Conservation (phyloP, 2,113 vertebrate genomes). For the Chitala chitala region DNA sequence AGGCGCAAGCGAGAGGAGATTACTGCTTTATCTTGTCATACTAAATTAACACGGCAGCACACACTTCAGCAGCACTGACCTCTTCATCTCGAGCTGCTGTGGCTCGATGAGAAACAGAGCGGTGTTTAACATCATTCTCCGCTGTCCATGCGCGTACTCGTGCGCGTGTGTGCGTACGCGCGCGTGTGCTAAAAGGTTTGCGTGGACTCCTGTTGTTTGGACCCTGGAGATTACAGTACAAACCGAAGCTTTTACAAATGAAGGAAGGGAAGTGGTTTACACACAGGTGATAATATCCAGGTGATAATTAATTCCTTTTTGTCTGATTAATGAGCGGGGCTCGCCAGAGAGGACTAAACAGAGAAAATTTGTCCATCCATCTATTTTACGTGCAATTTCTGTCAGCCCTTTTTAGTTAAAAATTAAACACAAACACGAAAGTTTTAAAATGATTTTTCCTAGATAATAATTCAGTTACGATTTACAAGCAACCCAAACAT, state of each 20-base stretch:
- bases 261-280: constrained; percentile 65
- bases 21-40: constrained; percentile 97
- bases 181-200: background rate
- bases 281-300: constrained; percentile 64
- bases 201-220: constrained; percentile 20
- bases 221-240: constrained; percentile 42
- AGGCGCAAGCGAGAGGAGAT: constrained; percentile 70
- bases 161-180: background rate
- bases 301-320: constrained; percentile 69
- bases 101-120: constrained; percentile 57
- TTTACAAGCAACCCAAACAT: constrained; percentile 13
- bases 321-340: constrained; percentile 53
- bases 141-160: background rate
- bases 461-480: constrained; percentile 43
- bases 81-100: constrained; percentile 82
- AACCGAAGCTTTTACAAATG: constrained; percentile 48
- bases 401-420: constrained; percentile 17
- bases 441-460: constrained; percentile 49
- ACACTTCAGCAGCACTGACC: constrained; percentile 79
- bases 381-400: constrained; percentile 39
- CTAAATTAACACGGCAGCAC: constrained; percentile 82
- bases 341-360: constrained; percentile 31
- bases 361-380: constrained; percentile 42
- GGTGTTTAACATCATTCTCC: constrained; percentile 52
- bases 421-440: constrained; percentile 42